Evolutionary conservation across 2,113 vertebrate species (phyloP).

Genomic region (Phodopus roborovskii): DNA sequence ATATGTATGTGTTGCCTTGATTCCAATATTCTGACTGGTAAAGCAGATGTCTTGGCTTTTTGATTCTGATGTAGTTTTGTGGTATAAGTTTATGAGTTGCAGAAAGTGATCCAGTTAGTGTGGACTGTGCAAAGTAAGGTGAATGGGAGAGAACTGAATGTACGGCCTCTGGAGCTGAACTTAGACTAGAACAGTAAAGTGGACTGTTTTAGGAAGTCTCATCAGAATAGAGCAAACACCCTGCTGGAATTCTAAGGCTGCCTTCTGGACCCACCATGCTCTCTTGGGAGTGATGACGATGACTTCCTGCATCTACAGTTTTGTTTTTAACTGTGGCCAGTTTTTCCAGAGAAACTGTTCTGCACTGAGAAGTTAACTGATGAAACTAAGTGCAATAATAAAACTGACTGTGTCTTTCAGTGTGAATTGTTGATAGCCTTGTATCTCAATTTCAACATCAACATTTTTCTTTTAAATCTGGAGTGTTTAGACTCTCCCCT

Average conservation of each 20-base stretch:
- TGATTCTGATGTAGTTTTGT: neutral
- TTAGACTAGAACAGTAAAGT: constrained; percentile 14
- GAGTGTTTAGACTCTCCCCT: neutral
- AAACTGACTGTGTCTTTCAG: neutral
- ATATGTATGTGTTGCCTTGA: neutral
- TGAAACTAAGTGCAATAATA: constrained; percentile 11
- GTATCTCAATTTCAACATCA: constrained; percentile 42
- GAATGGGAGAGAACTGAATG: neutral
- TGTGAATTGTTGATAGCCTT: constrained; percentile 37
- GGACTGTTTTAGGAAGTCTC: constrained; percentile 60
- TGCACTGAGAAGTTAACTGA: neutral
- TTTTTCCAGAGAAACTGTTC: constrained; percentile 51
- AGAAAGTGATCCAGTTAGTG: neutral
- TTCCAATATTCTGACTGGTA: neutral
- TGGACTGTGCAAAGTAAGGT: neutral
- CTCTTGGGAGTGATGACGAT: constrained; percentile 48
- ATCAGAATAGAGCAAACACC: constrained; percentile 59
- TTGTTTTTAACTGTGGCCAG: constrained; percentile 67
- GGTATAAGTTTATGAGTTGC: neutral
- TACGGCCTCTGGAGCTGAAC: constrained; percentile 31
- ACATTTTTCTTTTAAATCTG: constrained; percentile 50
- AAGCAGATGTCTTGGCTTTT: neutral
- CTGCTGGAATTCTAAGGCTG: constrained; percentile 57
- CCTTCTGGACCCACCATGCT: constrained; percentile 25
- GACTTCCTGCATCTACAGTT: constrained; percentile 57